Conservation (phyloP, 2,797 vertebrate genomes). For the Fistularia commersonii region DNA sequence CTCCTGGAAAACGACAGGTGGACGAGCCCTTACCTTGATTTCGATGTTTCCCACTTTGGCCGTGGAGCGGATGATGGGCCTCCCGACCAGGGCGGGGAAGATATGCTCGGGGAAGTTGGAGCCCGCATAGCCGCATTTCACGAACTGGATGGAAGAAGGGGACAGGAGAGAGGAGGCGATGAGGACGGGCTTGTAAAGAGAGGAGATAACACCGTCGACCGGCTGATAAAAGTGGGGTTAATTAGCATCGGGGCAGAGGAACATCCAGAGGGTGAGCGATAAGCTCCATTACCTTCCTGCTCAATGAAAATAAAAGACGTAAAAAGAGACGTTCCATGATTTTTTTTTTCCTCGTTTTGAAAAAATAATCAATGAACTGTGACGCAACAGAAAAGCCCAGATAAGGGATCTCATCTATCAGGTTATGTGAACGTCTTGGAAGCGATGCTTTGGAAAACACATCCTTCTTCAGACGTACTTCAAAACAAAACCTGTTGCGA, state of each 20-base stretch:
- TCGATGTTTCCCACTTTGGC: slow-evolving; percentile 84
- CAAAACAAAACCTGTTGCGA: too few species aligned
- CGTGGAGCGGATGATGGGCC: slow-evolving; percentile 81
- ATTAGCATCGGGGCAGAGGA: slow-evolving; percentile 7
- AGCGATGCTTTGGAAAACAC: too few species aligned
- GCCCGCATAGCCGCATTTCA: slow-evolving; percentile 83
- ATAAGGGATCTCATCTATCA: too few species aligned
- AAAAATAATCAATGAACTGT: too few species aligned
- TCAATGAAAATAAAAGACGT: background rate
- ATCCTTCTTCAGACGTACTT: too few species aligned
- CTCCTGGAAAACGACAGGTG: background rate
- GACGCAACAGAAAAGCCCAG: too few species aligned
- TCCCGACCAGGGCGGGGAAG: slow-evolving; percentile 82
- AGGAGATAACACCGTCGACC: slow-evolving; percentile 2
- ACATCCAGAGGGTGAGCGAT: background rate
- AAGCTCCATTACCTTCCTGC: background rate
- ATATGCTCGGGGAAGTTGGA: slow-evolving; percentile 87
- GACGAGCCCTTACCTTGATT: slow-evolving; percentile 74
- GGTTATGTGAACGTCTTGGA: too few species aligned
- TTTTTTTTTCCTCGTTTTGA: too few species aligned
- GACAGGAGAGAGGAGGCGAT: slow-evolving; percentile 18
- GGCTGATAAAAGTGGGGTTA: background rate
- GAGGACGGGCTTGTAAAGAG: slow-evolving; percentile 8
- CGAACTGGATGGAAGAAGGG: slow-evolving; percentile 71
- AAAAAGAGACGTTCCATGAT: too few species aligned